phyloP scores from a whole-genome alignment of 2,888 invertebrate species.

The Oscheius onirici region DNA sequence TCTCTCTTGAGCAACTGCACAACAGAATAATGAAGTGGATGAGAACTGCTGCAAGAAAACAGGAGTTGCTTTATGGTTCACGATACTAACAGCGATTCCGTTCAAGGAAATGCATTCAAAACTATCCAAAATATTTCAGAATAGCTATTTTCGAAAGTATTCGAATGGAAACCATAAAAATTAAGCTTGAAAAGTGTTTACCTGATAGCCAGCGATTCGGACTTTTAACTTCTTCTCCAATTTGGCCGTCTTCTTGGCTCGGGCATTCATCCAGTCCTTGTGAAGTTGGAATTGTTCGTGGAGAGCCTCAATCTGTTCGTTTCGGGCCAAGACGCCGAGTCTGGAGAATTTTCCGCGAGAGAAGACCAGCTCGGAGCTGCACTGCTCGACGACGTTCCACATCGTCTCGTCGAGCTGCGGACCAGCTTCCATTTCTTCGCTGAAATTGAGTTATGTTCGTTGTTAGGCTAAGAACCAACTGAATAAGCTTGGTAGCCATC shows the following conservation, averaged over 20 bases:
- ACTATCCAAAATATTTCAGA: too few species aligned
- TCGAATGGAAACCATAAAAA: too few species aligned
- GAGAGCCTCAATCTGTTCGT: constrained; percentile 68
- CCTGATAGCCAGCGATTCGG: constrained; percentile 90
- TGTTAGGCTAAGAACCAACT: constrained; percentile 18
- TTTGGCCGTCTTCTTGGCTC: constrained; percentile 94
- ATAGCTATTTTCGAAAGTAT: too few species aligned
- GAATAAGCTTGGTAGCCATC: constrained; percentile 51
- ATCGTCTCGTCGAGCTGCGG: constrained; percentile 44
- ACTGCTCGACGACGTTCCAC: constrained; percentile 66
- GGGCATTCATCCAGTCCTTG: constrained; percentile 92
- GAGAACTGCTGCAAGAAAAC: too few species aligned
- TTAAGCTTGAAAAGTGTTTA: constrained; percentile 58
- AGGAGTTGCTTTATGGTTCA: too few species aligned
- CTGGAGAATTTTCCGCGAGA: constrained; percentile 60
- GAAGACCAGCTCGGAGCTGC: constrained; percentile 60
- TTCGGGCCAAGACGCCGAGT: constrained; percentile 55
- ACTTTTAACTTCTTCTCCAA: constrained; percentile 96
- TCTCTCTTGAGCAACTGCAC: too few species aligned
- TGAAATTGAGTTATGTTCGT: constrained; percentile 10
- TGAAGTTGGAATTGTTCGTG: constrained; percentile 77
- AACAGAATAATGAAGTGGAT: too few species aligned
- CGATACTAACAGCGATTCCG: too few species aligned
- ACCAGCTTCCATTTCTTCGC: constrained; percentile 37
- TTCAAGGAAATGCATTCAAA: too few species aligned